Percentiles rank a stretch among this genome's conserved stretches.
phyloP scores from a whole-genome alignment of 2,797 vertebrate genomes.

The Sebastes hubbsi region DNA sequence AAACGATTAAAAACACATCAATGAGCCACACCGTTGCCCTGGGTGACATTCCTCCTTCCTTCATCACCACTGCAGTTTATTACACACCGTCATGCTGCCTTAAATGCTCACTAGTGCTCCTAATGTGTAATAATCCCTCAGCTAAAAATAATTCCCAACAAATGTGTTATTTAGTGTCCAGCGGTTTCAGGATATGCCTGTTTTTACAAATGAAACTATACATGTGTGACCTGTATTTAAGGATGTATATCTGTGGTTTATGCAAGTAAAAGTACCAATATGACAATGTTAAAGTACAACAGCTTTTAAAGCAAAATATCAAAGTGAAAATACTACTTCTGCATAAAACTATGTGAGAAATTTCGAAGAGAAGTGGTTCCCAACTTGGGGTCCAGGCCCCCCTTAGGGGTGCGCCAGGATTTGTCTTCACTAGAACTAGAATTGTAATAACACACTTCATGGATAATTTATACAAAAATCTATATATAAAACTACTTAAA shows the following conservation, averaged over 20 bases:
- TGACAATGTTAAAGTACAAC: background rate
- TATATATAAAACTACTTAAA: too few species aligned
- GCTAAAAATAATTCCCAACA: background rate
- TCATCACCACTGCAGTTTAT: background rate
- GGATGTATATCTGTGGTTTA: accelerated
- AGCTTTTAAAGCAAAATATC: background rate
- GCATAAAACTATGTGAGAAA: too few species aligned
- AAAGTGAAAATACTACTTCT: background rate
- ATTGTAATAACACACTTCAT: accelerated
- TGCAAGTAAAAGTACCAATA: background rate
- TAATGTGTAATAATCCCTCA: background rate
- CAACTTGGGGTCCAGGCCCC: too few species aligned
- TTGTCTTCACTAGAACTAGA: too few species aligned
- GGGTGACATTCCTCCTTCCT: too few species aligned
- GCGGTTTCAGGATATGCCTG: too few species aligned
- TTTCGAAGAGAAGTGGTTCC: too few species aligned
- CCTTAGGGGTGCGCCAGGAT: too few species aligned
- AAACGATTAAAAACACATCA: background rate
- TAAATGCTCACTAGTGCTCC: background rate
- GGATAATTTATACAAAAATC: too few species aligned
- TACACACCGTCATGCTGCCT: background rate
- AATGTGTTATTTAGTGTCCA: too few species aligned
- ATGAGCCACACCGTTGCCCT: background rate
- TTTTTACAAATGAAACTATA: background rate
- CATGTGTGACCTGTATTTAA: background rate